Evolutionary conservation across 2,888 invertebrate species (phyloP).

Genomic region (Euspilapteryx auroguttella): DNA sequence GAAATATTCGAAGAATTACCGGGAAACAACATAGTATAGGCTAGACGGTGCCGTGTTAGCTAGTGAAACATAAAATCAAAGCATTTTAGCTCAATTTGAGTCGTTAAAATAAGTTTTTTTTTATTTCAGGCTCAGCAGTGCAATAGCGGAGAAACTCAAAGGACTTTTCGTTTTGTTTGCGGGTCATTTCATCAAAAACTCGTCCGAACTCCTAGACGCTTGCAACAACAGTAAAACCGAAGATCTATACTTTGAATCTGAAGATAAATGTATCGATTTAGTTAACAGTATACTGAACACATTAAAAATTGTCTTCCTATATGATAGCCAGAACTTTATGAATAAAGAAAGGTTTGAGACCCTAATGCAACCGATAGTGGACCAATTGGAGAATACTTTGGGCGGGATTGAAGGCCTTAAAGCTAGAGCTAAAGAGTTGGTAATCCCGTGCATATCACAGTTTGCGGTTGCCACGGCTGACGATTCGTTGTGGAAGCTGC

Average conservation of each 20-base stretch:
- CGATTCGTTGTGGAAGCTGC: constrained; percentile 85
- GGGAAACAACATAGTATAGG: too few species aligned
- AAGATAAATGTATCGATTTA: constrained; percentile 63
- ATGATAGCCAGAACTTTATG: constrained; percentile 82
- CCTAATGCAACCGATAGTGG: constrained; percentile 84
- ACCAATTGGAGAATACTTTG: constrained; percentile 80
- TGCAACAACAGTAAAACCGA: constrained; percentile 67
- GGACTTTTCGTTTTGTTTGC: constrained; percentile 90
- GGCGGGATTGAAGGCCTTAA: constrained; percentile 65
- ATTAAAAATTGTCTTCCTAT: constrained; percentile 74
- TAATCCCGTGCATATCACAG: constrained; percentile 81
- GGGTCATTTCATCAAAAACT: constrained; percentile 80
- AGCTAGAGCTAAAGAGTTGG: constrained; percentile 56
- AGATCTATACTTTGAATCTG: constrained; percentile 49
- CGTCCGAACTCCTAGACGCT: constrained; percentile 69
- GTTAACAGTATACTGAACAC: constrained; percentile 75
- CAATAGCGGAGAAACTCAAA: constrained; percentile 80
- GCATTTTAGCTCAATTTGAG: too few species aligned
- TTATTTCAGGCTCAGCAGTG: constrained; percentile 66
- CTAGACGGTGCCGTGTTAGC: too few species aligned
- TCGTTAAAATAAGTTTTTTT: constrained; percentile 2
- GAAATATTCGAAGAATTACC: too few species aligned
- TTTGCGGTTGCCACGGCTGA: constrained; percentile 82
- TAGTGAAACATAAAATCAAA: too few species aligned
- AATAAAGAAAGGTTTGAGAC: constrained; percentile 83